Evolutionary conservation across 1,140 invertebrate genomes (phyloP).

Genomic region (Zaprionus gabonicus): DNA sequence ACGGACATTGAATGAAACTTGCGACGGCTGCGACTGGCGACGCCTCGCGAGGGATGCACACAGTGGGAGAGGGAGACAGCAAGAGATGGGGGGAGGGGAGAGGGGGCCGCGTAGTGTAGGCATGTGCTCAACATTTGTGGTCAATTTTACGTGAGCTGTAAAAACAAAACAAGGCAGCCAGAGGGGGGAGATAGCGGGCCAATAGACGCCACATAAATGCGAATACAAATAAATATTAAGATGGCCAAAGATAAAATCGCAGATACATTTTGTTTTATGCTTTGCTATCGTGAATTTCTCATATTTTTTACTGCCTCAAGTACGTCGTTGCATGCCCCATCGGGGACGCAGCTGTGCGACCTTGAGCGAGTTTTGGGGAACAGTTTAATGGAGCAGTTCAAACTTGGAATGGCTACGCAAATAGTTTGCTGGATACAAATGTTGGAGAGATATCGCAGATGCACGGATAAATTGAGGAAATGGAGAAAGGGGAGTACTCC

Average conservation of each 20-base stretch:
- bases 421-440: not conserved
- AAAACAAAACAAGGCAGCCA: slow-evolving; percentile 56
- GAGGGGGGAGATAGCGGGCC: not conserved
- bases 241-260: slow-evolving; percentile 39
- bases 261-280: slow-evolving; percentile 51
- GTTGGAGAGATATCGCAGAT: not conserved
- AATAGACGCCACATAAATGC: slow-evolving; percentile 42
- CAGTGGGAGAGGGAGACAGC: not conserved
- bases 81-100: not conserved
- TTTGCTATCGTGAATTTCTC: slow-evolving; percentile 16
- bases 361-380: not conserved
- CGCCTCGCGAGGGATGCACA: slow-evolving; percentile 3
- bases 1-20: slow-evolving; percentile 78
- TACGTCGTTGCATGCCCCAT: not conserved
- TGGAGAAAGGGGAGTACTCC: too few species aligned
- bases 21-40: slow-evolving; percentile 45
- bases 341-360: slow-evolving; percentile 5
- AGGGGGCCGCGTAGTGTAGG: not conserved
- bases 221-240: slow-evolving; percentile 52
- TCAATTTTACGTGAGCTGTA: slow-evolving; percentile 75
- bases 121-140: slow-evolving; percentile 62
- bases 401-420: not conserved
- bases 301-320: slow-evolving; percentile 38
- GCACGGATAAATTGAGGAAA: not conserved
- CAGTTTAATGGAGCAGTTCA: not conserved